Percentiles rank a stretch among this genome's conserved stretches.
Evolutionary conservation across 2,797 vertebrate species (phyloP).

Genomic region (Periparus ater): DNA sequence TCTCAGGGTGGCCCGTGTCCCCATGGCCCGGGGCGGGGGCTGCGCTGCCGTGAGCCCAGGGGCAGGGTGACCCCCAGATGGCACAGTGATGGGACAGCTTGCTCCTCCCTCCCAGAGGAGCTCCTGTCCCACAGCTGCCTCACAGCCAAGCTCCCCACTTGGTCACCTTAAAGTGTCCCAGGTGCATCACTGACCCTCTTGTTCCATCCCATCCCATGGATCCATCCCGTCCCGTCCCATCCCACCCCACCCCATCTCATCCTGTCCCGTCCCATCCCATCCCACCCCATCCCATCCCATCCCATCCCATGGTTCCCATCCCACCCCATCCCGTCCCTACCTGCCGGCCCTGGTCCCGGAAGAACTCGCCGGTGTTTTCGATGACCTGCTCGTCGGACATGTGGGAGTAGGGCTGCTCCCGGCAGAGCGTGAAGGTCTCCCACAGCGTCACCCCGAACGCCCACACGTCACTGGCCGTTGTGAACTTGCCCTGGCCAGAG

Average conservation of each 20-base stretch:
- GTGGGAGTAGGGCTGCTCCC: slow-evolving; percentile 96
- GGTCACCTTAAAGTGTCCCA: neutral
- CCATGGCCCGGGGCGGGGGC: rapidly evolving
- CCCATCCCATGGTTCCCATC: neutral
- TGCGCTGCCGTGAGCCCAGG: neutral
- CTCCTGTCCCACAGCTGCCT: neutral
- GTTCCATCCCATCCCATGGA: neutral
- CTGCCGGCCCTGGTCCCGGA: slow-evolving; percentile 96
- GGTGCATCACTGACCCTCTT: rapidly evolving
- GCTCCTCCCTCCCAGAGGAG: neutral
- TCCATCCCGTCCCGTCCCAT: neutral
- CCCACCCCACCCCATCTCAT: rapidly evolving
- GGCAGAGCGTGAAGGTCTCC: slow-evolving; percentile 96
- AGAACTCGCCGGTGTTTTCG: slow-evolving; percentile 98
- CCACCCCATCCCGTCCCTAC: slow-evolving; percentile 39
- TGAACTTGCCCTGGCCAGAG: slow-evolving; percentile 90
- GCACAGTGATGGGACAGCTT: neutral
- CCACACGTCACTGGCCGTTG: slow-evolving; percentile 97
- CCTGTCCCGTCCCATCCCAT: too few species aligned
- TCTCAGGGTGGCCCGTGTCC: neutral
- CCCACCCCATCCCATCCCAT: neutral
- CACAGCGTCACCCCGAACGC: slow-evolving; percentile 95
- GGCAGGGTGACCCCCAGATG: neutral
- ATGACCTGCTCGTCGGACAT: slow-evolving; percentile 98
- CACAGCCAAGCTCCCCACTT: neutral